Conservation (phyloP, 2,113 vertebrate species). For the Caracal caracal region DNA sequence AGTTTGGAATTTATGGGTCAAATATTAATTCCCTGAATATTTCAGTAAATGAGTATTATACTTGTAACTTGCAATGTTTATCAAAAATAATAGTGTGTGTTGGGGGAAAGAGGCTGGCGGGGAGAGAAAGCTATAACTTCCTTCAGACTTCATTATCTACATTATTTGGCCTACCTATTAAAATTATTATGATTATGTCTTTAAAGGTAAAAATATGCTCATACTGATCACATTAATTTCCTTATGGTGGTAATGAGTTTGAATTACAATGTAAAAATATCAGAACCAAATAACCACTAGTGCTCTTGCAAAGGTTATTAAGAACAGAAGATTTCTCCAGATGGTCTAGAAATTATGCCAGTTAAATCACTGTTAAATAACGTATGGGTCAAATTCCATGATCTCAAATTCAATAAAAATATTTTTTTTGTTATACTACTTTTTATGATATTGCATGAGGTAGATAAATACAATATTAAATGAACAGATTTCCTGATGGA, state of each 20-base stretch:
- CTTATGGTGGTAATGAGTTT: slow-evolving; percentile 59
- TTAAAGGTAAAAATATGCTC: slow-evolving; percentile 62
- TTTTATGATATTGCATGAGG: slow-evolving; percentile 24
- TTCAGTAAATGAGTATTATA: slow-evolving; percentile 60
- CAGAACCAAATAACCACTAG: slow-evolving; percentile 43
- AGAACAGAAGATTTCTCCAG: slow-evolving; percentile 65
- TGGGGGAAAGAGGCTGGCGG: not conserved
- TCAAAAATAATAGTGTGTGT: slow-evolving; percentile 52
- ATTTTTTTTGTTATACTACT: slow-evolving; percentile 37
- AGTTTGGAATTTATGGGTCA: slow-evolving; percentile 68
- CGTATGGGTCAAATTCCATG: slow-evolving; percentile 49
- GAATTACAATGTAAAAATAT: slow-evolving; percentile 58
- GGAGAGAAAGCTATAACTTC: slow-evolving; percentile 36
- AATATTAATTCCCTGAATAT: slow-evolving; percentile 73
- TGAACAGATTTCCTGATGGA: not conserved
- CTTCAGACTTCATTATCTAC: slow-evolving; percentile 49
- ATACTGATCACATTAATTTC: slow-evolving; percentile 52
- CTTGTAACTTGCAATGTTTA: slow-evolving; percentile 60
- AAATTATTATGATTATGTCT: slow-evolving; percentile 48
- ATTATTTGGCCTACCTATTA: slow-evolving; percentile 37
- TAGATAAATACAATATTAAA: slow-evolving; percentile 40
- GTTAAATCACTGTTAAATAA: slow-evolving; percentile 60
- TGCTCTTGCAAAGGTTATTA: slow-evolving; percentile 34
- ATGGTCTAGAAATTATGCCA: slow-evolving; percentile 49
- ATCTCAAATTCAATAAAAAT: slow-evolving; percentile 54